Conservation (phyloP, 2,113 vertebrate genomes). For the Zapus hudsonius region DNA sequence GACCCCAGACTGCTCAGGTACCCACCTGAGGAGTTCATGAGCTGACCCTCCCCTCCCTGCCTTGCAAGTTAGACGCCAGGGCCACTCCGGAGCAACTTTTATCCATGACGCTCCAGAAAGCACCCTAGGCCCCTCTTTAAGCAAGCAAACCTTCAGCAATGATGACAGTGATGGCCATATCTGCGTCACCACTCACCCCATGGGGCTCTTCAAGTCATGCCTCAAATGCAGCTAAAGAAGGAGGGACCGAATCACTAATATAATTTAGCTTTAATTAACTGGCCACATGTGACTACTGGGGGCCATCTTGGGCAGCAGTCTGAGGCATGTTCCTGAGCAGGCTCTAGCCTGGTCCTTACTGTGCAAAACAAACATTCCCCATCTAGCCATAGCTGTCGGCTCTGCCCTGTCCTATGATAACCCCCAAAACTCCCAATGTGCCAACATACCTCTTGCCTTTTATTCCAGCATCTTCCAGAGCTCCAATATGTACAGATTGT, state of each 20-base stretch:
- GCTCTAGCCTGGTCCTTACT: neutral
- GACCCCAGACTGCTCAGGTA: fast-evolving
- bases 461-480: conserved; percentile 77
- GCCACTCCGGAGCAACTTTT: neutral
- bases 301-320: fast-evolving
- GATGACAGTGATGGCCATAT: fast-evolving
- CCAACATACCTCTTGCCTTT: conserved; percentile 7
- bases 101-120: neutral
- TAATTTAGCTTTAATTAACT: no score
- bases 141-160: neutral
- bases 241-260: neutral
- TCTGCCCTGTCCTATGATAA: no score
- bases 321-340: fast-evolving
- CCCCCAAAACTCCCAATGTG: neutral
- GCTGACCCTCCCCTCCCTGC: neutral
- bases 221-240: neutral
- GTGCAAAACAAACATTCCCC: no score
- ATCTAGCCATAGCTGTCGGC: no score
- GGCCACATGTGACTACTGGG: fast-evolving
- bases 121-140: neutral
- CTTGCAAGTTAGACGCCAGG: neutral
- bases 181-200: fast-evolving
- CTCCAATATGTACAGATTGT: conserved; percentile 87
- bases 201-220: neutral
- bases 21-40: neutral